Evolutionary conservation across 2,888 invertebrate species (phyloP).

Genomic region (Rhimphoctona megacephalus): DNA sequence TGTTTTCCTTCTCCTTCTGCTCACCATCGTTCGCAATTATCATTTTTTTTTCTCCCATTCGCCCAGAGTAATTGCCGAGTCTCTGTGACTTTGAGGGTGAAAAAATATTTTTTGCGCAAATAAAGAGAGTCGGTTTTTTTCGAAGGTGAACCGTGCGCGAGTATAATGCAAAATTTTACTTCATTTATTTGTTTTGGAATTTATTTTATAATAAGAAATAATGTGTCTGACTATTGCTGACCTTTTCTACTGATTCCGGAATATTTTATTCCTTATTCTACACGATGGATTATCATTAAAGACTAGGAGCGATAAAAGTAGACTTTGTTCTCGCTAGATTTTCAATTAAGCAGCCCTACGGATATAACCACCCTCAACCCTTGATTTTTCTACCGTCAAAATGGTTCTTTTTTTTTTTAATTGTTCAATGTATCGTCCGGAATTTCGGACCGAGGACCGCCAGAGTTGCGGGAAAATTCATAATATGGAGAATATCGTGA

Average conservation of each 20-base stretch:
- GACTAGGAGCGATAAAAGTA: background rate
- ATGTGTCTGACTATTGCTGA: background rate
- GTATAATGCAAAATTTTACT: background rate
- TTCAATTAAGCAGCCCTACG: background rate
- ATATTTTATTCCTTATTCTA: background rate
- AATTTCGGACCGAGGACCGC: background rate
- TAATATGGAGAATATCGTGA: conserved; percentile 39
- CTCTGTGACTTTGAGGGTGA: conserved; percentile 36
- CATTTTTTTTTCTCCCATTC: conserved; percentile 13
- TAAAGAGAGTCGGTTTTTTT: background rate
- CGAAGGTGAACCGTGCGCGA: background rate
- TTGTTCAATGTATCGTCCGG: background rate
- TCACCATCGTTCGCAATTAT: conserved; percentile 6
- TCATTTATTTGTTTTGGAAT: background rate
- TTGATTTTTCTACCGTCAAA: background rate
- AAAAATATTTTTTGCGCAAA: conserved; percentile 30
- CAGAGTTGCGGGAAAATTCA: background rate
- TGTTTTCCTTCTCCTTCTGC: background rate
- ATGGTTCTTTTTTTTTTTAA: background rate
- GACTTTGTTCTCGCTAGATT: background rate
- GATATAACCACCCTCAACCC: background rate
- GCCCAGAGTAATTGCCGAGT: conserved; percentile 32
- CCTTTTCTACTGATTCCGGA: background rate
- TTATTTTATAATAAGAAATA: background rate
- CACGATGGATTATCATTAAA: background rate